These are phyloP conservation scores for Anorthoa munda DNA, from an alignment of 2,888 invertebrate genomes.

Conservation along the genomic window DNA sequence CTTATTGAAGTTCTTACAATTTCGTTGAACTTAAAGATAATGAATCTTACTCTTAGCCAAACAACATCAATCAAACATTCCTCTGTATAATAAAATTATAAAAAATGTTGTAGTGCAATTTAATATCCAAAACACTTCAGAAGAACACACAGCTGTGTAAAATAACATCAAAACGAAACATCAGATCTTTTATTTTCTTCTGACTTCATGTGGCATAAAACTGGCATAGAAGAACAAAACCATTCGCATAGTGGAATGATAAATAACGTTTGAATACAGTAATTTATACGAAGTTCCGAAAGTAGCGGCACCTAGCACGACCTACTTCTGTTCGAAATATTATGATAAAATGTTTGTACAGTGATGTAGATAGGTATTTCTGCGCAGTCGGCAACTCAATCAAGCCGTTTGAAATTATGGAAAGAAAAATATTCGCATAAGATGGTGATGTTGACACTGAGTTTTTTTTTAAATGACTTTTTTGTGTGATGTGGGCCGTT, in stretches of 20 bases:
- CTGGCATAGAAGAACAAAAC: conserved; percentile 25
- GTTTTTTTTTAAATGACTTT: too few species aligned
- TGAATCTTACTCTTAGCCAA: neutral
- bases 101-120: neutral
- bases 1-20: neutral
- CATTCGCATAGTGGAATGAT: conserved; percentile 57
- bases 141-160: conserved; percentile 7
- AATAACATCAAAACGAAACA: conserved; percentile 13
- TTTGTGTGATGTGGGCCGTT: too few species aligned
- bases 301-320: conserved; percentile 51
- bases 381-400: conserved; percentile 39
- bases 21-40: neutral
- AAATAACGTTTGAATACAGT: conserved; percentile 65
- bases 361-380: conserved; percentile 39
- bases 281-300: conserved; percentile 68
- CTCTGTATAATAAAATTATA: neutral
- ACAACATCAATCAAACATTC: neutral
- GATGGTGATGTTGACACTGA: neutral
- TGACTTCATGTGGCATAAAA: conserved; percentile 15
- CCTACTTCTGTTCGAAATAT: conserved; percentile 69
- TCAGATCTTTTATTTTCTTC: conserved; percentile 19
- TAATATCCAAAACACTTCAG: neutral
- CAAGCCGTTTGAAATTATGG: conserved; percentile 40
- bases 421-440: conserved; percentile 26
- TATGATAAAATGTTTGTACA: conserved; percentile 59